phyloP scores from a whole-genome alignment of 2,113 vertebrate species.

The Atlantisia rogersi region DNA sequence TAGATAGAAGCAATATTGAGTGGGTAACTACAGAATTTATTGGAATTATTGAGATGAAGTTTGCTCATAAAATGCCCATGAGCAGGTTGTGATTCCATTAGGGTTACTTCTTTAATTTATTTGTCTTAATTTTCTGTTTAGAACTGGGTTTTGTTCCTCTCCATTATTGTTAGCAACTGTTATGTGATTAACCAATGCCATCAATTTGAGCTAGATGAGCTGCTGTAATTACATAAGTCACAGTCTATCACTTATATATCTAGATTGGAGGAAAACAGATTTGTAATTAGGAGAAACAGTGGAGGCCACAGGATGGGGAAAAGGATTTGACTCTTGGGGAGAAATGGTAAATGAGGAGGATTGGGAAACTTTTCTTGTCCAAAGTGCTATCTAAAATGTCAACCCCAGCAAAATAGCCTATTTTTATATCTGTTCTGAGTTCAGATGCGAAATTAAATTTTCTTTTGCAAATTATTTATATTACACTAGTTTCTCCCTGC shows the following conservation, averaged over 20 bases:
- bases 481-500: not conserved
- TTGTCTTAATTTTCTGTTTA: conserved; percentile 19
- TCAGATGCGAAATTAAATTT: not conserved
- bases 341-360: not conserved
- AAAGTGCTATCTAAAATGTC: not conserved
- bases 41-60: not conserved
- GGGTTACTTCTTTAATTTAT: conserved; percentile 12
- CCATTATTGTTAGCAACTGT: not conserved
- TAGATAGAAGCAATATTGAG: not conserved
- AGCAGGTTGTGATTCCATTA: not conserved
- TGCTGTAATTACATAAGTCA: not conserved
- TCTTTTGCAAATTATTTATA: not conserved
- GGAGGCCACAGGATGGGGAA: not conserved
- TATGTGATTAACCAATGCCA: not conserved
- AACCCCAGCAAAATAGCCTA: not conserved
- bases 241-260: not conserved
- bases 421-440: not conserved
- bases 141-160: not conserved
- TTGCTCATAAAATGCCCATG: not conserved
- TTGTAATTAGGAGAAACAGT: not conserved
- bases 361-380: not conserved
- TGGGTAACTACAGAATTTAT: not conserved
- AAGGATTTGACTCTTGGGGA: not conserved
- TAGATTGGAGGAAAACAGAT: not conserved
- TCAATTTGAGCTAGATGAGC: not conserved